phyloP scores from a whole-genome alignment of 2,888 invertebrate species.

The Xylocampa areola region DNA sequence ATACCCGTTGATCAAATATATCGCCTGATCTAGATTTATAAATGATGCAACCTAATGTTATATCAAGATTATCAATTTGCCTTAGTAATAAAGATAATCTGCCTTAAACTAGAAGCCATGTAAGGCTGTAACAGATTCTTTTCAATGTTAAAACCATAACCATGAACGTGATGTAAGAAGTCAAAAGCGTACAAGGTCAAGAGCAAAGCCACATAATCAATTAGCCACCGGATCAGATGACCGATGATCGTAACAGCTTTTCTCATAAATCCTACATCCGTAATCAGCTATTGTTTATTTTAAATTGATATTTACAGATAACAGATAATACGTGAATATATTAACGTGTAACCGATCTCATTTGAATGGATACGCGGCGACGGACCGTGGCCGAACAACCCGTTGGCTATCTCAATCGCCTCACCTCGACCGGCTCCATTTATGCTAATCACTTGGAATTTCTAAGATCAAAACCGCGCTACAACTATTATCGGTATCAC shows the following conservation, averaged over 20 bases:
- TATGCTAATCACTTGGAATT: constrained; percentile 77
- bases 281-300: constrained; percentile 51
- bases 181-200: constrained; percentile 72
- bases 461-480: constrained; percentile 67
- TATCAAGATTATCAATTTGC: constrained; percentile 45
- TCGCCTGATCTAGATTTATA: constrained; percentile 52
- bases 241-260: constrained; percentile 54
- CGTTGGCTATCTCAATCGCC: constrained; percentile 70
- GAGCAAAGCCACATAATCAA: constrained; percentile 70
- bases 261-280: constrained; percentile 49
- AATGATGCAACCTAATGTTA: constrained; percentile 60
- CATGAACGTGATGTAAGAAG: constrained; percentile 65
- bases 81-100: constrained; percentile 9
- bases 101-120: not conserved
- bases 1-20: constrained; percentile 52
- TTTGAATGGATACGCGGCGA: constrained; percentile 57
- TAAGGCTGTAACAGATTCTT: constrained; percentile 19
- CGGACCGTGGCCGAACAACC: constrained; percentile 59
- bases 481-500: constrained; percentile 65
- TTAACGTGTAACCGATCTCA: constrained; percentile 58
- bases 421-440: constrained; percentile 70
- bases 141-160: constrained; percentile 37
- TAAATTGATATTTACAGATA: constrained; percentile 50
- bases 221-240: constrained; percentile 64
- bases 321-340: constrained; percentile 60